Evolutionary conservation across 2,888 invertebrate species (phyloP).

Genomic region (Operophtera brumata): DNA sequence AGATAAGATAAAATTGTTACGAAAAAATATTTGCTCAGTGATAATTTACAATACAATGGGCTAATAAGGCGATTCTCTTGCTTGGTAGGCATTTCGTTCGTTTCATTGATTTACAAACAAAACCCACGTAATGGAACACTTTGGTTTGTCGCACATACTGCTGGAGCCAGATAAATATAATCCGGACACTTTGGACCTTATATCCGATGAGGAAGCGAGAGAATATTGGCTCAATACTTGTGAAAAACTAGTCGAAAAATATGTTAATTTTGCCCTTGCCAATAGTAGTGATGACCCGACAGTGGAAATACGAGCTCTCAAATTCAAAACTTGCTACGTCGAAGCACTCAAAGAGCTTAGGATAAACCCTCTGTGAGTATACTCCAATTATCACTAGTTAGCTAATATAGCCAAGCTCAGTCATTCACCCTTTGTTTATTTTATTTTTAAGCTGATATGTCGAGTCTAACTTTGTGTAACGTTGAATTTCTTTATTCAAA

Average conservation of each 20-base stretch:
- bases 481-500: background rate
- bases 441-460: constrained; percentile 16
- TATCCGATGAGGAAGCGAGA: constrained; percentile 91
- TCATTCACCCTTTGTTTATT: background rate
- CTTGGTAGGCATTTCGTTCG: background rate
- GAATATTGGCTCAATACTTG: constrained; percentile 96
- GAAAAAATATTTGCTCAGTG: constrained; percentile 56
- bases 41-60: constrained; percentile 59
- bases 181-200: constrained; percentile 95
- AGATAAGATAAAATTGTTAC: constrained; percentile 56
- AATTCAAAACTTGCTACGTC: constrained; percentile 91
- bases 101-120: constrained; percentile 9
- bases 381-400: background rate
- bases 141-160: constrained; percentile 81
- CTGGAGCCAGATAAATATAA: constrained; percentile 89
- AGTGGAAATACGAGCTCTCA: constrained; percentile 88
- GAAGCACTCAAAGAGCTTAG: constrained; percentile 87
- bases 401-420: background rate
- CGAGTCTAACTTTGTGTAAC: no score
- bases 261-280: constrained; percentile 89
- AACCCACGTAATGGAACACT: constrained; percentile 67
- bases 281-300: constrained; percentile 86
- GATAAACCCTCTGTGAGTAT: constrained; percentile 89
- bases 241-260: constrained; percentile 91
- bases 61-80: constrained; percentile 40